Evolutionary conservation across 1,140 invertebrate species (phyloP), one percentile per base, ranked within the genome.

Genomic region (Diabrotica virgifera): DNA sequence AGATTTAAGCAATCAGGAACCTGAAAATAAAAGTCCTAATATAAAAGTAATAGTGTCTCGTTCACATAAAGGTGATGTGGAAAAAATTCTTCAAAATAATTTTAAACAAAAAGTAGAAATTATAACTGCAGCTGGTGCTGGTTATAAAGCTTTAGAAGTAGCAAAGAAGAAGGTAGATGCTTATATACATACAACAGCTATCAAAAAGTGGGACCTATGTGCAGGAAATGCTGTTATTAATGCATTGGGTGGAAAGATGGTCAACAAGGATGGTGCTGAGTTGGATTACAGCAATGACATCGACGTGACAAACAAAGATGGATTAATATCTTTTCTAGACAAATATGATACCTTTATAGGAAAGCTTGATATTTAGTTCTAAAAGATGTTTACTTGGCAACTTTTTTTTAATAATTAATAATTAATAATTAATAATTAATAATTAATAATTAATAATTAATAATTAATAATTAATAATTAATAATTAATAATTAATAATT

Each of bases 171-270:
- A 91, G 71, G 93, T 89, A 4, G 91, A 95, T 75, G 88, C 92
- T 0, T 99, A 99, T 77, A 79, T 98, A 8, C 97, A 99, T 76
- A 87, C 86, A 5, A 98, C 95, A 6, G 82, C 85, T 12, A 99
- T 99, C 13, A 98, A 99, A 77, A 99, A 99, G 78, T 99, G 97
- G 97, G 97, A 99, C 76, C 88, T 98, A 61, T 99, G 97, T 83
- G 95, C 97, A 36, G 95, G 95, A 36, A 90, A 98, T 80, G 97
- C 96, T 0, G 91, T 99, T 62, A 80, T 99, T 24, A 88, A 82
- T 38, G 80, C 85, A 3, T 69, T 86, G 0, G 81, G 83, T 57
- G 87, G 87, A 50, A 81, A 82, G 74, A 86, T 90, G 85, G 87
- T 85, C 0, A 88, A 85, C 0, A 76, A 84, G 5, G 76, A 81